phyloP scores from a whole-genome alignment of 2,888 invertebrate genomes.

The Diarsia mendica region DNA sequence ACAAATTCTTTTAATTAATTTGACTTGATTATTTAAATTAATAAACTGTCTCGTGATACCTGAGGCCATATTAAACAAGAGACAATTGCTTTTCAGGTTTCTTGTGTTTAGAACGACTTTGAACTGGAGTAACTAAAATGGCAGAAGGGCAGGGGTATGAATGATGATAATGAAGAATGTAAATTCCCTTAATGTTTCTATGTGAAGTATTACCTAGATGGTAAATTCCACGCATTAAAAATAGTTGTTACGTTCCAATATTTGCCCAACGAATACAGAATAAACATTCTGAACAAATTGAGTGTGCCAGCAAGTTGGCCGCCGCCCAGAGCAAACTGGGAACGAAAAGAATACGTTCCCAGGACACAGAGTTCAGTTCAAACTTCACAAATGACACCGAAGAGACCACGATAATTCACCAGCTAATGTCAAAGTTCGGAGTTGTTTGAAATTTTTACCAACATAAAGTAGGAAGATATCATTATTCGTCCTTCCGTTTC shows the following conservation, averaged over 20 bases:
- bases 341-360: constrained; percentile 77
- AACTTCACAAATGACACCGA: constrained; percentile 89
- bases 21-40: background rate
- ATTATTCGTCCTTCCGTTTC: constrained; percentile 79
- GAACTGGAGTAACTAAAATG: too few species aligned
- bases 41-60: too few species aligned
- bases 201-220: background rate
- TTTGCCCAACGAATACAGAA: constrained; percentile 53
- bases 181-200: background rate
- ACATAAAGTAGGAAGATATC: constrained; percentile 75
- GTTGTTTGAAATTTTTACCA: constrained; percentile 86
- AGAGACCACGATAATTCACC: constrained; percentile 88
- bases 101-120: too few species aligned
- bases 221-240: constrained; percentile 35
- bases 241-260: constrained; percentile 34
- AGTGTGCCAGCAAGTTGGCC: constrained; percentile 72
- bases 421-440: constrained; percentile 88
- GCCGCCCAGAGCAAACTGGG: constrained; percentile 73
- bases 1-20: background rate
- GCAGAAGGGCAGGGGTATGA: too few species aligned
- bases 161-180: too few species aligned
- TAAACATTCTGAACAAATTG: constrained; percentile 73
- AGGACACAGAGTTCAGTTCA: constrained; percentile 77
- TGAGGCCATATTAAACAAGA: too few species aligned
- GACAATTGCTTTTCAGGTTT: too few species aligned